Percentiles rank a stretch among this genome's conserved stretches.
Conservation (phyloP, 2,113 vertebrate genomes). For the Odobenus rosmarus region DNA sequence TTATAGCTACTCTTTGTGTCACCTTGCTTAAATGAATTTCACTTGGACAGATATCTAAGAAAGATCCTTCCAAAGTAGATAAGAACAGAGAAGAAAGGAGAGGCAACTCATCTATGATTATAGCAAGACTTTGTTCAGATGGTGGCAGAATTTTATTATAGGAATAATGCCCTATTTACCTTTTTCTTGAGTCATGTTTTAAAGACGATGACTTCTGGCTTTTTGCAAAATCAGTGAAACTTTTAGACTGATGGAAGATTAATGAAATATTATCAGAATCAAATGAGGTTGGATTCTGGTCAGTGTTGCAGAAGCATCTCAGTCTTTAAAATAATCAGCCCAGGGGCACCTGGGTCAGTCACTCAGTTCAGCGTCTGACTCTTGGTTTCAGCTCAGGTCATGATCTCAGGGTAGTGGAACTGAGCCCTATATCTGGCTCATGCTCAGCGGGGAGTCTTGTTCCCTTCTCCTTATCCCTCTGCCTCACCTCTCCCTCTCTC, state of each 20-base stretch:
- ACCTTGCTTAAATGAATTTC: background rate
- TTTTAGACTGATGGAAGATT: background rate
- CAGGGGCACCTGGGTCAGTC: background rate
- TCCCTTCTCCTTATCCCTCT: background rate
- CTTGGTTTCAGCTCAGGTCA: background rate
- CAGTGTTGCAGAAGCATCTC: background rate
- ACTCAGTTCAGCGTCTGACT: background rate
- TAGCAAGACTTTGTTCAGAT: background rate
- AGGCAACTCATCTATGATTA: background rate
- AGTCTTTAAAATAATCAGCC: background rate
- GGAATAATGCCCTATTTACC: background rate
- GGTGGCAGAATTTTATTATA: background rate
- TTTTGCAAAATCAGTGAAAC: constrained; percentile 1
- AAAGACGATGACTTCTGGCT: constrained; percentile 7
- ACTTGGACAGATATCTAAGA: constrained; percentile 20
- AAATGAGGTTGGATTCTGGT: background rate
- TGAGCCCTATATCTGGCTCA: background rate
- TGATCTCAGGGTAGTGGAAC: background rate
- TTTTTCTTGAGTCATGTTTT: background rate
- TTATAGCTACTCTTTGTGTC: background rate
- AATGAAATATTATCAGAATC: background rate
- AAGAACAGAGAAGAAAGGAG: background rate
- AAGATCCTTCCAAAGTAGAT: background rate
- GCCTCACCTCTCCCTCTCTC: too few species aligned
- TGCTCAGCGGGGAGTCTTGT: background rate